Percentiles rank a stretch among this genome's conserved stretches.
phyloP scores from a whole-genome alignment of 2,888 invertebrate genomes.

The Cephus rjabovi region DNA sequence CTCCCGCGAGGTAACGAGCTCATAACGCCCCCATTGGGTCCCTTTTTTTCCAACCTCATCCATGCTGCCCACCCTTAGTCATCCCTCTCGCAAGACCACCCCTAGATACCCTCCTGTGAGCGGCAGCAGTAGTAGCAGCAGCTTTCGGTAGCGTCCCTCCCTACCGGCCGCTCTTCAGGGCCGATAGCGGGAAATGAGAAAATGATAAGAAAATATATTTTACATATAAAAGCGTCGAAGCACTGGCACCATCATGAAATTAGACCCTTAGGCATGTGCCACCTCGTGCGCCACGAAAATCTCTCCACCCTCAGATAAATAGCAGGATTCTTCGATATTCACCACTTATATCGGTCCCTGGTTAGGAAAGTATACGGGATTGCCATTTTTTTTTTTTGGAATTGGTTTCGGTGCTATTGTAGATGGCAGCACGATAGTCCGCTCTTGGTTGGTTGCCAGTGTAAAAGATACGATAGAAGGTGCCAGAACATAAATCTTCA shows the following conservation, averaged over 20 bases:
- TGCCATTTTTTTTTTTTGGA: not conserved
- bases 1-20: conserved; percentile 42
- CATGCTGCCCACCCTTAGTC: not conserved
- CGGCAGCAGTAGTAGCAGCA: not conserved
- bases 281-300: not conserved
- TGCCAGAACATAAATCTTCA: conserved; percentile 55
- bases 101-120: not conserved
- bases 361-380: not conserved
- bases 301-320: not conserved
- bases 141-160: conserved; percentile 6
- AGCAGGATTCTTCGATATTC: not conserved
- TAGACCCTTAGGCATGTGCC: not conserved
- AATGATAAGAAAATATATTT: conserved; percentile 44
- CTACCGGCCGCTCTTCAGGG: conserved; percentile 23
- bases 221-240: conserved; percentile 23
- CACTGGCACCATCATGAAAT: not conserved
- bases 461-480: not conserved
- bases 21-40: conserved; percentile 8
- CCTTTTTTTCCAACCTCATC: not conserved
- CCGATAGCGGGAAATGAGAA: conserved; percentile 48
- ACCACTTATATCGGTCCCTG: not conserved
- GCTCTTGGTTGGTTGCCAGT: not conserved
- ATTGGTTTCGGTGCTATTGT: not conserved
- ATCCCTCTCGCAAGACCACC: not conserved
- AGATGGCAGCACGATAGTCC: not conserved